Conservation (phyloP, 2,113 vertebrate genomes). For the Nematolebias whitei region DNA sequence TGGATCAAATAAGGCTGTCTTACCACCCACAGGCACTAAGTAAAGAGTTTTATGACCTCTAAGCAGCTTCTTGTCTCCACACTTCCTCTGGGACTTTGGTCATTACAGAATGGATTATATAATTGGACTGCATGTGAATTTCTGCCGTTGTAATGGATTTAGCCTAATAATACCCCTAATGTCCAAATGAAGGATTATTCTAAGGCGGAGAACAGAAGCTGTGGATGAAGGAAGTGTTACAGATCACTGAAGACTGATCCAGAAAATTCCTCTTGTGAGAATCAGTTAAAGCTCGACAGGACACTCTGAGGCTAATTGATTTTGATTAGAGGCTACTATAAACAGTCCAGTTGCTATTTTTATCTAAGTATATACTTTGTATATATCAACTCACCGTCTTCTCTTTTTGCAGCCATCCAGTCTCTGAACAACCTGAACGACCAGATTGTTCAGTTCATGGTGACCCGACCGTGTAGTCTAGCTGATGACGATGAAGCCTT, state of each 20-base stretch:
- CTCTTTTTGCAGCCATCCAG: slow-evolving; percentile 86
- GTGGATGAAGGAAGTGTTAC: slow-evolving; percentile 33
- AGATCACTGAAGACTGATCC: slow-evolving; percentile 36
- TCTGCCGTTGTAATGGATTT: slow-evolving; percentile 64
- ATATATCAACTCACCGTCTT: not conserved
- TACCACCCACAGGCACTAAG: slow-evolving; percentile 4
- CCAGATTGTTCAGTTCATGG: slow-evolving; percentile 93
- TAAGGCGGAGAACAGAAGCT: slow-evolving; percentile 34
- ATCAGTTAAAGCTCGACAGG: not conserved
- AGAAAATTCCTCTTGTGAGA: slow-evolving; percentile 21
- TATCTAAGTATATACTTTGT: not conserved
- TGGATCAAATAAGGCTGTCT: slow-evolving; percentile 18
- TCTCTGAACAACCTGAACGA: slow-evolving; percentile 92
- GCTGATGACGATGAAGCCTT: slow-evolving; percentile 85
- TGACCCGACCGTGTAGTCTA: slow-evolving; percentile 86
- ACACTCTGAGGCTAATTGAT: slow-evolving; percentile 9
- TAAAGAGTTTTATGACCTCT: slow-evolving; percentile 14
- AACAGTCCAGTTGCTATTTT: not conserved
- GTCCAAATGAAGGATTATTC: slow-evolving; percentile 68
- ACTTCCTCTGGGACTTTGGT: slow-evolving; percentile 25
- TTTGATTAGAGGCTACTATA: not conserved
- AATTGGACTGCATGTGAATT: slow-evolving; percentile 45
- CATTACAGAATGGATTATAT: slow-evolving; percentile 49
- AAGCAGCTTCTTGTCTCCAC: not conserved
- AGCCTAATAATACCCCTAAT: slow-evolving; percentile 64